Evolutionary conservation across 2,888 invertebrate species (phyloP).

Genomic region (Heliconius cydno): DNA sequence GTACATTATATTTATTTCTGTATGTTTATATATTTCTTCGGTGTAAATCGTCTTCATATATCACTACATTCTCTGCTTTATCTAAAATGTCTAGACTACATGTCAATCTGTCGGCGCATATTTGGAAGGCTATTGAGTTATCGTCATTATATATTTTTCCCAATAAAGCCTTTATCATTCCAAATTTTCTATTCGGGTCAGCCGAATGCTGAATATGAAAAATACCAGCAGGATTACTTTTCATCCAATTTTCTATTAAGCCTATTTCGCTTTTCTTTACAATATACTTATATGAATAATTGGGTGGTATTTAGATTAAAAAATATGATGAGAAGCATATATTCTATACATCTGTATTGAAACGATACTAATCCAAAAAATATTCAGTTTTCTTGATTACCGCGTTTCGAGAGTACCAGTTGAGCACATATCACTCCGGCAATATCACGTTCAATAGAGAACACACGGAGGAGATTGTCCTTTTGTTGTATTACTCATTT

Average conservation of each 20-base stretch:
- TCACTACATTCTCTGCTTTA: background rate
- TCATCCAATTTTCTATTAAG: constrained; percentile 25
- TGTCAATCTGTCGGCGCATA: background rate
- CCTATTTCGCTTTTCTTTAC: background rate
- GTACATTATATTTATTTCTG: background rate
- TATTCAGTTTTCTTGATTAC: too few relatives aligned
- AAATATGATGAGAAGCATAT: background rate
- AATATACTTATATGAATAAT: background rate
- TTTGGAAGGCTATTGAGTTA: constrained; percentile 5
- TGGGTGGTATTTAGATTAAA: background rate
- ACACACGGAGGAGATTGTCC: too few relatives aligned
- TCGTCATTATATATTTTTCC: constrained; percentile 28
- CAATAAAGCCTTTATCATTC: constrained; percentile 27
- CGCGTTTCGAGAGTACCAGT: too few relatives aligned
- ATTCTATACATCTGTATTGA: background rate
- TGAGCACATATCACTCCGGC: too few relatives aligned
- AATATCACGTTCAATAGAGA: too few relatives aligned
- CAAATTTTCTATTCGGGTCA: constrained; percentile 34
- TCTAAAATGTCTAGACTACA: background rate
- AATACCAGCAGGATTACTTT: constrained; percentile 18
- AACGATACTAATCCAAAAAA: too few relatives aligned
- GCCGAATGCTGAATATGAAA: constrained; percentile 23
- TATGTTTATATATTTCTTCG: background rate
- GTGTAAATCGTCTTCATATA: background rate
- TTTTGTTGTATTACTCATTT: too few relatives aligned